phyloP scores from a whole-genome alignment of 2,113 vertebrate genomes.

The Dermatemys mawii region DNA sequence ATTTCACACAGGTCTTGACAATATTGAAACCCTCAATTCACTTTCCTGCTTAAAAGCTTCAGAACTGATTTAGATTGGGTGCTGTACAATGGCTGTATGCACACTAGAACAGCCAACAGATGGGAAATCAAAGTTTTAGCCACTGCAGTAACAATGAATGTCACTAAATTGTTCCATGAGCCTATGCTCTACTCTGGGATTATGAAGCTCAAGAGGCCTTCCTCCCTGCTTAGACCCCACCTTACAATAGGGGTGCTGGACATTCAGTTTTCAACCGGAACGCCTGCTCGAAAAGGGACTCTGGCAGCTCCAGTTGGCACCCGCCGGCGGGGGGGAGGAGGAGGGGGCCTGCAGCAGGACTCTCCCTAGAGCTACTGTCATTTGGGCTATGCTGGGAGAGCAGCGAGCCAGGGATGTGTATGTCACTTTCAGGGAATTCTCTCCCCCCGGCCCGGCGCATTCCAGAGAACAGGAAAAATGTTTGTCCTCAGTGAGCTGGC shows the following conservation, averaged over 20 bases:
- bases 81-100: neutral
- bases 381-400: no score
- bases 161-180: neutral
- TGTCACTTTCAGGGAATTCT: no score
- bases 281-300: no score
- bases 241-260: neutral
- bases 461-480: no score
- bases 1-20: neutral
- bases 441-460: no score
- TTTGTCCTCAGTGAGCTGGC: no score
- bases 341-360: no score
- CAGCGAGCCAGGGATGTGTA: no score
- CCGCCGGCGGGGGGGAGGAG: no score
- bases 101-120: accelerated
- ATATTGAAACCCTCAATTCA: neutral
- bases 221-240: neutral
- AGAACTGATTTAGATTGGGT: neutral
- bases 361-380: no score
- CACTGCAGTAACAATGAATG: accelerated
- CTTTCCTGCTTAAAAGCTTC: neutral
- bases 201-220: neutral
- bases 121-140: neutral
- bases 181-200: neutral
- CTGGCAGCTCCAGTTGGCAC: no score
- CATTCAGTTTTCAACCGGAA: no score